Percentiles rank a stretch among this genome's conserved stretches.
These are phyloP conservation scores for Hydractinia symbiolongicarpus DNA, from an alignment of 30 jellyfish, hydroid and myxozoan species.

Conservation along the genomic window DNA sequence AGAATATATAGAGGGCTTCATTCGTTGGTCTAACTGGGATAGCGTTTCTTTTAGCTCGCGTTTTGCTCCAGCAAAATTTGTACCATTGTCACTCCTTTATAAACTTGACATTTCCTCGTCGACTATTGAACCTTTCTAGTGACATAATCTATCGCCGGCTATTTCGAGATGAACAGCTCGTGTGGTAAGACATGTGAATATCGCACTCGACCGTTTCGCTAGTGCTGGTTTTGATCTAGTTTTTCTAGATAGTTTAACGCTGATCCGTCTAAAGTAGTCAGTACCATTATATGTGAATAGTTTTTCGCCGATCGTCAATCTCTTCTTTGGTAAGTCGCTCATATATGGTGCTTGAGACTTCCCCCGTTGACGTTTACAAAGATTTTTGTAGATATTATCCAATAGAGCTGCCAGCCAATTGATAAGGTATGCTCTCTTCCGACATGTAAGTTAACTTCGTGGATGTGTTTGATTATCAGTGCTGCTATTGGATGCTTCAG, in stretches of 20 bases:
- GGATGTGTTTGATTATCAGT: not conserved
- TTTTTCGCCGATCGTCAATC: not conserved
- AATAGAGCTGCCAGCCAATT: not conserved
- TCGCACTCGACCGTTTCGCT: too few species aligned
- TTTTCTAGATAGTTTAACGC: not conserved
- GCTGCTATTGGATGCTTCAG: not conserved
- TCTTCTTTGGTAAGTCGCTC: not conserved
- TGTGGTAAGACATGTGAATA: too few species aligned
- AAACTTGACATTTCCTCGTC: too few species aligned
- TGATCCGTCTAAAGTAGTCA: constrained; percentile 4
- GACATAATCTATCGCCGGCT: too few species aligned
- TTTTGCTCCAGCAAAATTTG: too few species aligned
- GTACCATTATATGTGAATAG: not conserved
- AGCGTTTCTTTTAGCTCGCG: too few species aligned
- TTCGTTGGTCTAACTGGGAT: too few species aligned
- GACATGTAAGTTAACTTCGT: constrained; percentile 4
- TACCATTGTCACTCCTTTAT: too few species aligned
- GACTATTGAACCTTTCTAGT: too few species aligned
- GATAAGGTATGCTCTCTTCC: constrained; percentile 1
- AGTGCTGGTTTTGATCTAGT: too few species aligned
- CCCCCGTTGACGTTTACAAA: not conserved
- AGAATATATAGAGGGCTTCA: too few species aligned
- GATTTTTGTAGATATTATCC: not conserved
- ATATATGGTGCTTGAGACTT: not conserved
- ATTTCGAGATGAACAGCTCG: too few species aligned